phyloP scores from a whole-genome alignment of 2,113 vertebrate genomes.

The Grammomys dolichurus region DNA sequence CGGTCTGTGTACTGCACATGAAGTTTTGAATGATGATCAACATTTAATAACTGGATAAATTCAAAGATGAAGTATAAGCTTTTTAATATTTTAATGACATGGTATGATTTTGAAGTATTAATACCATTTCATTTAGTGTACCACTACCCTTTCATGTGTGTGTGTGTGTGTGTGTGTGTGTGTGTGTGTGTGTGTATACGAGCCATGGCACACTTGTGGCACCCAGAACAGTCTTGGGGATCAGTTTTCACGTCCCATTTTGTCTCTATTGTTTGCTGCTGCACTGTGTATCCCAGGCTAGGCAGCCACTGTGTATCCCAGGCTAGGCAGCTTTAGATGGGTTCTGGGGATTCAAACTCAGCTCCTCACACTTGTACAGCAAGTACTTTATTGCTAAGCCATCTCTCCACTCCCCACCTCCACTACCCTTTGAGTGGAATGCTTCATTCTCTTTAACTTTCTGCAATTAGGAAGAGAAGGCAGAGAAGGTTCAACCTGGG shows the following conservation, averaged over 20 bases:
- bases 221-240: too few relatives aligned
- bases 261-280: background rate
- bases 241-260: background rate
- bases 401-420: too few relatives aligned
- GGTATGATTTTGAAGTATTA: slow-evolving; percentile 50
- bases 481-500: background rate
- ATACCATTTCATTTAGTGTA: background rate
- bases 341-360: background rate
- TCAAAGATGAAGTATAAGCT: slow-evolving; percentile 85
- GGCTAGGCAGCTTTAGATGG: background rate
- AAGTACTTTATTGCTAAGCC: background rate
- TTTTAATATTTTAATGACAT: slow-evolving; percentile 46
- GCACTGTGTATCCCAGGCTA: background rate
- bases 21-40: slow-evolving; percentile 67
- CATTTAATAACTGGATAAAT: slow-evolving; percentile 79
- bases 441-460: slow-evolving; percentile 31
- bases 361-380: background rate
- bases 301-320: too few relatives aligned
- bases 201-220: background rate
- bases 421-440: slow-evolving; percentile 27
- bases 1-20: slow-evolving; percentile 81
- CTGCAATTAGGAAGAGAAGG: slow-evolving; percentile 24
- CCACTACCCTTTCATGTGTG: background rate
- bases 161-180: background rate
- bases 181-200: too few relatives aligned